Conservation (phyloP, 2,888 invertebrate species). For the Drosophila kambysellisi region DNA sequence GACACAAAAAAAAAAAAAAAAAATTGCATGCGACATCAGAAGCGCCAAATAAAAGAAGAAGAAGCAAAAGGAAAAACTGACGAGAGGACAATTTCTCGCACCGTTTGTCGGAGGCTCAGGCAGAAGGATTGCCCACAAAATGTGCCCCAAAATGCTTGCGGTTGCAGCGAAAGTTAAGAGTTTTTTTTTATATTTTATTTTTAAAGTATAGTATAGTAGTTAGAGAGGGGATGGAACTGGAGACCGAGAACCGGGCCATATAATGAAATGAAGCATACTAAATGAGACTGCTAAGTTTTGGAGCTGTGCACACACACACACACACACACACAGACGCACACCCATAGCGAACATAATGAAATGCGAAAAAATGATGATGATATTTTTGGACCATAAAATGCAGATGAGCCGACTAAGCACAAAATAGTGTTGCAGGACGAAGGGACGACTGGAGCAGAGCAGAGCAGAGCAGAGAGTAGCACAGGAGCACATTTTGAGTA, state of each 20-base stretch:
- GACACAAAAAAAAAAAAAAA: conserved; percentile 25
- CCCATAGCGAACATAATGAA: conserved; percentile 67
- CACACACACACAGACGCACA: conserved; percentile 32
- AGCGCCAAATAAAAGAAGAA: conserved; percentile 47
- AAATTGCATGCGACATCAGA: conserved; percentile 79
- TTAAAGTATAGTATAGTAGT: conserved; percentile 48
- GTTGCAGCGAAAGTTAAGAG: conserved; percentile 80
- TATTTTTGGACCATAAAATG: conserved; percentile 82
- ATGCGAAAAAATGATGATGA: conserved; percentile 82
- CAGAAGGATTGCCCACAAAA: conserved; percentile 80
- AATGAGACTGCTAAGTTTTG: conserved; percentile 80
- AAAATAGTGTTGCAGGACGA: conserved; percentile 66
- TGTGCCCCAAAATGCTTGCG: conserved; percentile 76
- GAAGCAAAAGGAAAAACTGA: conserved; percentile 31
- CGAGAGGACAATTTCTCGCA: conserved; percentile 79
- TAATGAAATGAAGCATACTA: conserved; percentile 79
- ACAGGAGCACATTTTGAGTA: conserved; percentile 49
- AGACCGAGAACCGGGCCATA: conserved; percentile 47
- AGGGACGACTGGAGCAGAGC: conserved; percentile 12
- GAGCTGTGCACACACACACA: conserved; percentile 30
- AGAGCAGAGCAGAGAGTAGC: not conserved
- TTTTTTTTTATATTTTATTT: conserved; percentile 34
- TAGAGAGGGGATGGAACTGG: not conserved
- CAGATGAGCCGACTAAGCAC: conserved; percentile 83
- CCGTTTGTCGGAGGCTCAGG: conserved; percentile 65